These are phyloP conservation scores for Lasioglossum marginatum DNA, from an alignment of 2,888 invertebrate genomes.

Conservation along the genomic window DNA sequence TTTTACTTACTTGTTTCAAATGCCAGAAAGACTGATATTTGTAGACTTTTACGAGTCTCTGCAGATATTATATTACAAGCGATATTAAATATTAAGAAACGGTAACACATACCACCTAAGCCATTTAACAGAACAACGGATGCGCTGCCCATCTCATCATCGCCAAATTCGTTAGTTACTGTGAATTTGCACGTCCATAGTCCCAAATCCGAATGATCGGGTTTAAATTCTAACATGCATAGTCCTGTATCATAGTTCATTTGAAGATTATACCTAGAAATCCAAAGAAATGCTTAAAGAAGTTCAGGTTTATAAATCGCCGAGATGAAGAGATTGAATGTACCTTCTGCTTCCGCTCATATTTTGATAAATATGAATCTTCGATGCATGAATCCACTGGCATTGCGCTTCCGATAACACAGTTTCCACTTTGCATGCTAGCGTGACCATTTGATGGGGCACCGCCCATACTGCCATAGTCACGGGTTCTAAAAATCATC, in stretches of 20 bases:
- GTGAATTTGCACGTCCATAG: conserved; percentile 81
- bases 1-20: too few relatives aligned
- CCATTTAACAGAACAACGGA: conserved; percentile 78
- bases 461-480: conserved; percentile 80
- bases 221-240: conserved; percentile 80
- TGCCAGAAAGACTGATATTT: too few relatives aligned
- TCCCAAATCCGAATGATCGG: conserved; percentile 79
- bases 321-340: not conserved
- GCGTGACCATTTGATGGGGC: conserved; percentile 80
- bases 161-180: conserved; percentile 63
- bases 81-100: not conserved
- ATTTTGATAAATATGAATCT: conserved; percentile 71
- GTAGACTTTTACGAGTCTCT: too few relatives aligned
- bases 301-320: not conserved
- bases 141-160: conserved; percentile 77
- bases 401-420: conserved; percentile 75
- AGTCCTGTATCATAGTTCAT: conserved; percentile 80
- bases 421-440: conserved; percentile 79
- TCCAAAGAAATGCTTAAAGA: not conserved
- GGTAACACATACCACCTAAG: conserved; percentile 41
- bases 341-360: conserved; percentile 70
- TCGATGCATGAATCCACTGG: conserved; percentile 79
- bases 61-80: not conserved
- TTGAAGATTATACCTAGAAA: conserved; percentile 74
- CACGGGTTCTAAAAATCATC: conserved; percentile 79